Base-by-base conservation (phyloP, 1,140 invertebrate genomes). In the Pachyrhynchus sulphureomaculatus region DNA sequence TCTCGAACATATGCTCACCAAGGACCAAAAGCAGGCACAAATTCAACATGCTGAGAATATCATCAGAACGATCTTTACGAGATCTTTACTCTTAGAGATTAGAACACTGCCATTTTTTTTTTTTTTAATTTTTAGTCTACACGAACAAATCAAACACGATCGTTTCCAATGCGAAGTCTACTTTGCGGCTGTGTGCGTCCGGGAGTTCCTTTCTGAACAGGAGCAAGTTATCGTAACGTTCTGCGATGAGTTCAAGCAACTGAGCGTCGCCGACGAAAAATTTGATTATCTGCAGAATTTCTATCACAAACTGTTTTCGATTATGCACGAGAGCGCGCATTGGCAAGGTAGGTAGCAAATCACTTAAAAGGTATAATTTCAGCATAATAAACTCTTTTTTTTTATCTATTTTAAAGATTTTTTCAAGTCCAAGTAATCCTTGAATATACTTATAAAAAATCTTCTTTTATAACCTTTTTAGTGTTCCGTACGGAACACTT, bases 201-300 rank as follows among this genome's bases (percentile, higher is more conserved):
- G 86, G 24, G 79, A 91, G 47, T 94, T 92, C 78, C 73, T 96
- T 34, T 88, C 93, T 62, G 82, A 83, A 66, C 82, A 86, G 52
- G 89, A 93, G 71, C 64, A 75, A 9, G 78, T 82, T 24, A 68
- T 94, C 15, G 73, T 82, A 21, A 72, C 80, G 24, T 95, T 96
- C 71, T 86, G 87, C 17, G 73, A 83, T 0, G 88, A 93, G 66
- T 96, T 96, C 73, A 84, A 86, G 63, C 80, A 83, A 21, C 76
- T 90, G 0, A 88, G 83, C 1, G 77, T 90, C 6, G 81, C 89
- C 4, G 92, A 95, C 76, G 92, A 95, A 75, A 94, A 94, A 75
- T 88, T 84, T 61, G 87, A 88, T 74, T 72, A 86, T 6, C 78
- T 89, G 13, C 83, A 86, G 68, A 85, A 82, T 47, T 93, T 92